Evolutionary conservation across 2,113 vertebrate species (phyloP).

Genomic region (Procavia capensis): DNA sequence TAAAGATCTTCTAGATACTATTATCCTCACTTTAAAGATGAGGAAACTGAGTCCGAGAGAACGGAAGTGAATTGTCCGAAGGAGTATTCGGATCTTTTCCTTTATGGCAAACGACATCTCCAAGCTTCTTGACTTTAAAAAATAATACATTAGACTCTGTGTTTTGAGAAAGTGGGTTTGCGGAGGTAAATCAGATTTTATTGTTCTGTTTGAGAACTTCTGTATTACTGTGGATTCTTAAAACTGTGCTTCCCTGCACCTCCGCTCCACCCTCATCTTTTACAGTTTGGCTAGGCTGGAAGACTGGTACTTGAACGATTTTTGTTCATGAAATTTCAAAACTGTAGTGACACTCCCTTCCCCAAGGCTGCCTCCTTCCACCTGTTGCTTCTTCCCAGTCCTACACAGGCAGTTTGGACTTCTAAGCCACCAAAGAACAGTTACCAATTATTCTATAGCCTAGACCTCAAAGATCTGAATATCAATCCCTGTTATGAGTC

Average conservation of each 20-base stretch:
- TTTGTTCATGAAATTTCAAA: neutral
- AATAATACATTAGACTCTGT: neutral
- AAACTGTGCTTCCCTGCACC: neutral
- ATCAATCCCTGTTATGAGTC: neutral
- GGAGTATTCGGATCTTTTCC: conserved; percentile 1
- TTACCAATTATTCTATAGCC: neutral
- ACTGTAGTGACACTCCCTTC: neutral
- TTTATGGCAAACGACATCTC: neutral
- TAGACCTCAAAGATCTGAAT: neutral
- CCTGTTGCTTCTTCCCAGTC: neutral
- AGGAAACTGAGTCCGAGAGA: conserved; percentile 11
- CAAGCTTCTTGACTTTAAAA: neutral
- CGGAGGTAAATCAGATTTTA: conserved; percentile 30
- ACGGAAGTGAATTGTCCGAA: neutral
- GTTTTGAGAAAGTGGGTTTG: neutral
- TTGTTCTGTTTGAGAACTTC: conserved; percentile 7
- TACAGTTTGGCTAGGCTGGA: neutral
- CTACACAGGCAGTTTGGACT: neutral
- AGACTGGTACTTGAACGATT: neutral
- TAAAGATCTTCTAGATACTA: neutral
- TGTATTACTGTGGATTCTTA: neutral
- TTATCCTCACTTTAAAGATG: neutral
- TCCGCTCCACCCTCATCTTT: neutral
- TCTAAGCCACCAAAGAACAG: neutral
- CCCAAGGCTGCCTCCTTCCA: neutral